These are phyloP conservation scores for Dendrolimus houi DNA, from an alignment of 2,888 invertebrate genomes.

Conservation along the genomic window DNA sequence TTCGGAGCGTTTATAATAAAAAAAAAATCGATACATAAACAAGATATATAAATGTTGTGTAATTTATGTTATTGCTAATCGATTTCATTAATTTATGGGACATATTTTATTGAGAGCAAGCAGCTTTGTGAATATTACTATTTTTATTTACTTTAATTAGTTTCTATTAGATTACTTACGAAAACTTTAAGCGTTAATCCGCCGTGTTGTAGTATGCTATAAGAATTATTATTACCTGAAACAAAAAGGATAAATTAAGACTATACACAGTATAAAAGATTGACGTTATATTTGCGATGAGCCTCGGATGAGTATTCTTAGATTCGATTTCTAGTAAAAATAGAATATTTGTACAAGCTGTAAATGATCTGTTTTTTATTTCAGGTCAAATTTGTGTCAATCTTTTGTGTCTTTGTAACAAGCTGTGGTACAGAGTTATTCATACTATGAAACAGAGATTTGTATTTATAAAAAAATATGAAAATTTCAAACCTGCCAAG, in stretches of 20 bases:
- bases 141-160: slow-evolving; percentile 2
- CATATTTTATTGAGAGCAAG: slow-evolving; percentile 15
- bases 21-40: slow-evolving; percentile 14
- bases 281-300: no score
- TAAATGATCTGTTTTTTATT: no score
- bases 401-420: no score
- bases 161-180: neutral
- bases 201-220: neutral
- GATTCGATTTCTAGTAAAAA: no score
- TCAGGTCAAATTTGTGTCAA: no score
- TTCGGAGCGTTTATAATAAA: slow-evolving; percentile 37
- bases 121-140: slow-evolving; percentile 1
- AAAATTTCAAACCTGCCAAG: no score
- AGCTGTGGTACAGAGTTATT: no score
- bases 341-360: no score
- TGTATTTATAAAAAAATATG: no score
- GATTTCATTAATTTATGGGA: slow-evolving; percentile 16
- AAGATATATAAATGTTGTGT: slow-evolving; percentile 14
- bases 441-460: no score
- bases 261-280: neutral
- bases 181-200: neutral
- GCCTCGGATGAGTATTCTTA: no score
- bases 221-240: slow-evolving; percentile 34
- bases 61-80: slow-evolving; percentile 16
- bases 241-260: slow-evolving; percentile 14